These are phyloP conservation scores for Dexiosoma caninum DNA, from an alignment of 2,888 invertebrate species.

Conservation along the genomic window DNA sequence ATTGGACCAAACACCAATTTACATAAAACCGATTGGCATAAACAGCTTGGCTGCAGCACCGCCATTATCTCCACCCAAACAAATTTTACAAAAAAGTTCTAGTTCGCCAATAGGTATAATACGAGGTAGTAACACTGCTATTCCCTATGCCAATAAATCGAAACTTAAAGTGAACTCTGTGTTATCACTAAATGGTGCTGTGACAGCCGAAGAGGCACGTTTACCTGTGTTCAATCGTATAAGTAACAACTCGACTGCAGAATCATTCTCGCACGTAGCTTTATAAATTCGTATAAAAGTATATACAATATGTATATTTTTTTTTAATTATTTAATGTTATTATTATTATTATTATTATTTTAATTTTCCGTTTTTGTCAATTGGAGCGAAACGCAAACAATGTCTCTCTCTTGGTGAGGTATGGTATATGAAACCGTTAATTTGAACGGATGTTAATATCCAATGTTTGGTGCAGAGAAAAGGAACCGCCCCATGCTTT, in stretches of 20 bases:
- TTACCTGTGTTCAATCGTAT: slow-evolving; percentile 89
- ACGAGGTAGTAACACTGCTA: slow-evolving; percentile 33
- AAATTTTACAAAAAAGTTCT: slow-evolving; percentile 72
- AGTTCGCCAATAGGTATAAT: slow-evolving; percentile 69
- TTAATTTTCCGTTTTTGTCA: slow-evolving; percentile 9
- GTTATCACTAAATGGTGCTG: slow-evolving; percentile 65
- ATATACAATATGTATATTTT: not conserved
- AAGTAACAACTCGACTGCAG: slow-evolving; percentile 78
- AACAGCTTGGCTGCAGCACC: slow-evolving; percentile 3
- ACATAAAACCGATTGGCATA: slow-evolving; percentile 52
- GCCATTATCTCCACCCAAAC: slow-evolving; percentile 66
- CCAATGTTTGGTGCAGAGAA: not conserved
- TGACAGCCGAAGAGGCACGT: slow-evolving; percentile 80
- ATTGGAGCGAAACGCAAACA: slow-evolving; percentile 32
- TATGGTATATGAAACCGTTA: no score
- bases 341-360: no score
- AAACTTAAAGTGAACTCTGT: slow-evolving; percentile 65
- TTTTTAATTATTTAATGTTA: slow-evolving; percentile 1
- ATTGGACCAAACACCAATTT: slow-evolving; percentile 57
- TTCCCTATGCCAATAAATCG: slow-evolving; percentile 57
- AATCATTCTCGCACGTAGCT: slow-evolving; percentile 72
- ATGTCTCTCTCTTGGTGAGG: no score
- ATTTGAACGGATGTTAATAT: no score
- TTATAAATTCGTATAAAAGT: slow-evolving; percentile 67
- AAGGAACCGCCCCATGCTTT: not conserved